Evolutionary conservation across 2,888 invertebrate species (phyloP), one percentile per base, ranked within the genome.

Genomic region (Amblyjoppa proteus): DNA sequence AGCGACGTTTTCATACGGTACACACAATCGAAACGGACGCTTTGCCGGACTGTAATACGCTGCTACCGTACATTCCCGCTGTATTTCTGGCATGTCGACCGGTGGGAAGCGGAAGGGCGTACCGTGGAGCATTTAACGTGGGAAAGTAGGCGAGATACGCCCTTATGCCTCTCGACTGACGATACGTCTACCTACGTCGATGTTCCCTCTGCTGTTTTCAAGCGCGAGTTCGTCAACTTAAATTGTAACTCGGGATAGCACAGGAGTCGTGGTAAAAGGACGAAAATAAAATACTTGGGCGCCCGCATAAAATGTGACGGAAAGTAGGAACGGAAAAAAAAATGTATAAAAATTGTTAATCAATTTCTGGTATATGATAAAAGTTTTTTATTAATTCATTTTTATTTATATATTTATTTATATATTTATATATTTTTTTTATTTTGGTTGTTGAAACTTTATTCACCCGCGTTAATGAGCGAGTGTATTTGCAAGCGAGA

Each of bases 1-100:
- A 74, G 25, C 38, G 64, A 69, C 64, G 66, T 70, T 81, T 75
- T 77, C 80, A 61, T 75, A 28, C 56, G 66, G 56, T 78, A 31
- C 79, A 74, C 73, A 74, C 73, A 58, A 69, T 51, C 51, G 38
- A 7, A 53, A 53, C 9, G 64, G 25, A 64, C 51, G n/a, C 51
- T 49, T 69, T 77, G 41, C 73, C 25, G 34, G 16, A 68, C 73
- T 74, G 38, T 25, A 78, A 56, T 74, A 51, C 41, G 64, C 56
- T 68, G 73, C 34, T 41, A 25, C 69, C 16, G 49, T 41, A 45
- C 9, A 2, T 70, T 28, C 41, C 28, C 34, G 56, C 34, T 49
- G 31, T 28, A 16, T 31, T 49, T 49, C 45, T 49, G 45, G 45
- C 45, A 49, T 16, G 4, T 49, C 45, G 45, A 13, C 3, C 3